Percentiles rank a stretch among this genome's conserved stretches.
phyloP scores from a whole-genome alignment of 53 echinoderm and acorn worm genomes.

The Arbacia lixula region DNA sequence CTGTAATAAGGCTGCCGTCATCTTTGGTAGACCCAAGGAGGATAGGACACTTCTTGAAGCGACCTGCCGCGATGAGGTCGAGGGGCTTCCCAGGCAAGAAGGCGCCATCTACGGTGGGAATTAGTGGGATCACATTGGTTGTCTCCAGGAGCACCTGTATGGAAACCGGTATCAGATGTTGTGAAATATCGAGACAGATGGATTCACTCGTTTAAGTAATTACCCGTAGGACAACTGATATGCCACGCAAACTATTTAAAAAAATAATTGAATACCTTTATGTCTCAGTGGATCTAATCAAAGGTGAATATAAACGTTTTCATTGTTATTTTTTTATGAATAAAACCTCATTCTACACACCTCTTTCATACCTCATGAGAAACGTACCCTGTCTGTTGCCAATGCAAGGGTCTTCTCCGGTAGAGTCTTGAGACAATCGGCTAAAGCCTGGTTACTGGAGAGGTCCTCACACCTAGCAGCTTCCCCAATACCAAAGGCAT shows the following conservation, averaged over 20 bases:
- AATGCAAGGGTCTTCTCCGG: constrained; percentile 39
- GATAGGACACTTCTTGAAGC: constrained; percentile 63
- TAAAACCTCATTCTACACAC: too few species aligned
- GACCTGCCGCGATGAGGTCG: constrained; percentile 29
- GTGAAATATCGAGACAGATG: too few species aligned
- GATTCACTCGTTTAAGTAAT: too few species aligned
- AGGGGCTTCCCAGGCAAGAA: constrained; percentile 54
- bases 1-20: constrained; percentile 61
- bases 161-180: too few species aligned
- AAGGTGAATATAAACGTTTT: too few species aligned
- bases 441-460: constrained; percentile 57
- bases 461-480: constrained; percentile 49
- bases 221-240: too few species aligned
- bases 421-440: constrained; percentile 57
- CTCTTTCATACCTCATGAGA: neutral
- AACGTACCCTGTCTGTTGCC: constrained; percentile 64
- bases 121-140: constrained; percentile 70
- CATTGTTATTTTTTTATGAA: too few species aligned
- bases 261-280: too few species aligned
- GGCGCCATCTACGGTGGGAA: constrained; percentile 60
- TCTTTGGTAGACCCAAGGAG: constrained; percentile 63
- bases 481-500: constrained; percentile 60
- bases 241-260: too few species aligned
- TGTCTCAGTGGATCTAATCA: too few species aligned
- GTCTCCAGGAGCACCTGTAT: constrained; percentile 51